phyloP scores from a whole-genome alignment of 2,113 vertebrate genomes.

The Cinclus mexicanus region DNA sequence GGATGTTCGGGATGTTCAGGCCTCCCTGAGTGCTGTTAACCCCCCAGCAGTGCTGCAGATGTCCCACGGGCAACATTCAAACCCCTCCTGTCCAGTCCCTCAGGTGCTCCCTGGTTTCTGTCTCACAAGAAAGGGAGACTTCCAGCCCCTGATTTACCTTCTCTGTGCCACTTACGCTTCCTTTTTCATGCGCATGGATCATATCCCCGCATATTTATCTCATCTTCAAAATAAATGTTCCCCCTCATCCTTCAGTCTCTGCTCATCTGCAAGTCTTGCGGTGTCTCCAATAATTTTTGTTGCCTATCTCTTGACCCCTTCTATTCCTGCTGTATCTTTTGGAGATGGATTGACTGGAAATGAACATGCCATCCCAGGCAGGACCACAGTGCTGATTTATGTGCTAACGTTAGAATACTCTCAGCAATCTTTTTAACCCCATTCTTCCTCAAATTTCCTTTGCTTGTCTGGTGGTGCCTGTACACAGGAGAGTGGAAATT shows the following conservation, averaged over 20 bases:
- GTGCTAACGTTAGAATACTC: neutral
- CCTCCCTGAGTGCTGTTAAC: neutral
- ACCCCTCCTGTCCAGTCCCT: neutral
- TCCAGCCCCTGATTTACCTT: constrained; percentile 14
- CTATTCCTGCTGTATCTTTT: constrained; percentile 9
- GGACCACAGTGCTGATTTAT: constrained; percentile 7
- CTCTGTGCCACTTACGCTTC: neutral
- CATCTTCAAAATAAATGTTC: constrained; percentile 47
- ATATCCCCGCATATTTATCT: constrained; percentile 28
- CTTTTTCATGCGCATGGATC: constrained; percentile 3
- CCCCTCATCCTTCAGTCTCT: constrained; percentile 25
- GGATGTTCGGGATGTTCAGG: neutral
- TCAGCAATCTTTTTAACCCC: constrained; percentile 36
- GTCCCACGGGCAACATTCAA: neutral
- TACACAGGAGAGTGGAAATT: neutral
- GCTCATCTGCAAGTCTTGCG: constrained; percentile 5
- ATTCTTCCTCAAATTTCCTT: neutral
- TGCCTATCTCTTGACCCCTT: constrained; percentile 29
- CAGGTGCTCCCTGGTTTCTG: neutral
- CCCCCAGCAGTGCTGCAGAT: neutral
- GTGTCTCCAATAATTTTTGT: constrained; percentile 22
- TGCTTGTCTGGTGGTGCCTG: neutral
- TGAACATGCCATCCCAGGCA: neutral
- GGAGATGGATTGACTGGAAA: constrained; percentile 23
- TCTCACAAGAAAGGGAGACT: neutral